These are phyloP conservation scores for Gastrophysa polygoni DNA, from an alignment of 2,888 invertebrate genomes.

Conservation along the genomic window DNA sequence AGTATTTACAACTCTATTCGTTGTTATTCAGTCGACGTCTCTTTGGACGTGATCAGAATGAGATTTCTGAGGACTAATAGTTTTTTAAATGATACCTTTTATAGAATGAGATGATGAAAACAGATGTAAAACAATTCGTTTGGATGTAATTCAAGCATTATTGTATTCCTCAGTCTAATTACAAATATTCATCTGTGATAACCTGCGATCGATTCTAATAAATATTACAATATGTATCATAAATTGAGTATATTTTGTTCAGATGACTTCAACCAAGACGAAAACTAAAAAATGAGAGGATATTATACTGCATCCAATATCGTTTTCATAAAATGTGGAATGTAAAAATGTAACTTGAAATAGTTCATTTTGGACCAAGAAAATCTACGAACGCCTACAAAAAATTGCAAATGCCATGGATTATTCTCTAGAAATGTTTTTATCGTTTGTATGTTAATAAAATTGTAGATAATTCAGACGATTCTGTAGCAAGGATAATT, in stretches of 20 bases:
- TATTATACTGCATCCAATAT: too few species aligned
- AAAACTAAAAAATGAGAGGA: too few species aligned
- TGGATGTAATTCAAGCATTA: neutral
- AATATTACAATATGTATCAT: too few species aligned
- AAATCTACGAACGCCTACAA: conserved; percentile 3
- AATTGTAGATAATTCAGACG: conserved; percentile 45
- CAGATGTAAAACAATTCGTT: neutral
- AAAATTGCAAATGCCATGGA: conserved; percentile 21
- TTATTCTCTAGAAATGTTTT: neutral
- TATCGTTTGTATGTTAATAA: neutral
- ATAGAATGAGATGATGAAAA: neutral
- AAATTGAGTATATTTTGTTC: too few species aligned
- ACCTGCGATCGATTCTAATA: too few species aligned
- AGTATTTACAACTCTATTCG: conserved; percentile 3
- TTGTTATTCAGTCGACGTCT: conserved; percentile 9
- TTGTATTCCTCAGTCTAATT: too few species aligned
- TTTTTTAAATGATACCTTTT: conserved; percentile 13
- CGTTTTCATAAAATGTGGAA: too few species aligned
- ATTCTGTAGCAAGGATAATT: conserved; percentile 46
- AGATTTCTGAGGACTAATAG: neutral
- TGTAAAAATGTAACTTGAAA: too few species aligned
- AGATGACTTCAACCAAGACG: too few species aligned
- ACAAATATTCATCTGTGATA: too few species aligned
- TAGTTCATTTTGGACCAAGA: conserved; percentile 3
- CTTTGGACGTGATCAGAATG: conserved; percentile 10